Percentiles rank a stretch among this genome's conserved stretches.
Conservation (phyloP, 2,113 vertebrate genomes). For the Sterna hirundo region DNA sequence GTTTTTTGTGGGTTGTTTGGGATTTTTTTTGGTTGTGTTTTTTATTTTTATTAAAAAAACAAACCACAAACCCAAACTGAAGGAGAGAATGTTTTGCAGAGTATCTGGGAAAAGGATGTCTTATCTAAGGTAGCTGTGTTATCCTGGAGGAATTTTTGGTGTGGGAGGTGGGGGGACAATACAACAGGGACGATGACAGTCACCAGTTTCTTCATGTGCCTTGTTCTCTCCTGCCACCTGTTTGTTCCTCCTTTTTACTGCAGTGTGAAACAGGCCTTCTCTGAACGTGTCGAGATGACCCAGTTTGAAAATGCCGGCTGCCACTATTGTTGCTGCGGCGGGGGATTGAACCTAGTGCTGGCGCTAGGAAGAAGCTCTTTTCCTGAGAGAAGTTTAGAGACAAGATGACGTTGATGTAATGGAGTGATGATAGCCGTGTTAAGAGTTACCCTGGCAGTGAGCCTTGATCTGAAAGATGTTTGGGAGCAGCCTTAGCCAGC, state of each 20-base stretch:
- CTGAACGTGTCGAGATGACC: background rate
- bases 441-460: background rate
- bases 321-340: background rate
- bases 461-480: background rate
- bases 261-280: background rate
- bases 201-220: background rate
- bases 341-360: background rate
- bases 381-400: background rate
- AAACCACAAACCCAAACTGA: too few species aligned
- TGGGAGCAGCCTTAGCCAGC: background rate
- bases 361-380: background rate
- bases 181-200: background rate
- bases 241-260: constrained; percentile 44
- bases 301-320: background rate
- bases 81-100: background rate
- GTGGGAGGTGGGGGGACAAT: background rate
- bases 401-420: background rate
- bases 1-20: background rate
- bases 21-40: background rate
- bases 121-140: background rate
- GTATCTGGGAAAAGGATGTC: background rate
- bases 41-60: too few species aligned
- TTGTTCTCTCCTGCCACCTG: constrained; percentile 62
- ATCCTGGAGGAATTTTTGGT: background rate
- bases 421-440: constrained; percentile 2